phyloP scores from a whole-genome alignment of 1,140 invertebrate genomes.

The Alviniconcha marisindica region DNA sequence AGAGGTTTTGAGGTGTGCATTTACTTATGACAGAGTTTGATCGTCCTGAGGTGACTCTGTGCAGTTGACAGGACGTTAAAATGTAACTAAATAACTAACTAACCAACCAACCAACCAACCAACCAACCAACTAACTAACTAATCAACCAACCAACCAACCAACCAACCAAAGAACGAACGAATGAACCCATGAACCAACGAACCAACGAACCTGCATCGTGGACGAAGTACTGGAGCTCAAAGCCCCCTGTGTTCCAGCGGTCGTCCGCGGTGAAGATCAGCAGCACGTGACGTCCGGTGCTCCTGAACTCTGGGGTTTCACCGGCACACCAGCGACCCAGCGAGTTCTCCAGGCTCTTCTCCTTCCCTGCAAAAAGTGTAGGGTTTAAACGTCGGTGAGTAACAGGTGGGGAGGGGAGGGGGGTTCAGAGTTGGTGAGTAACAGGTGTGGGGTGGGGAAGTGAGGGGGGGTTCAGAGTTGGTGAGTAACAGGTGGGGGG shows the following conservation, averaged over 20 bases:
- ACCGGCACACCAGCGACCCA: constrained; percentile 43
- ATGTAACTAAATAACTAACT: too few species aligned
- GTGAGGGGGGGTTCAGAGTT: too few species aligned
- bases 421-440: too few species aligned
- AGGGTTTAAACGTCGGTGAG: too few species aligned
- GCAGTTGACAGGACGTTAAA: too few species aligned
- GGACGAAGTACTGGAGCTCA: constrained; percentile 16
- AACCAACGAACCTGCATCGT: not conserved
- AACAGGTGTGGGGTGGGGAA: too few species aligned
- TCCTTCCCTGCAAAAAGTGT: constrained; percentile 12
- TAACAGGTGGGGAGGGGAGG: too few species aligned
- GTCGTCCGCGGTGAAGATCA: constrained; percentile 42
- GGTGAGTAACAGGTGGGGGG: too few species aligned
- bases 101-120: too few species aligned
- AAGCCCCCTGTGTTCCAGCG: constrained; percentile 45
- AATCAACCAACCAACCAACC: not conserved
- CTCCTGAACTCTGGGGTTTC: constrained; percentile 39
- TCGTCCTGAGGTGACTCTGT: too few species aligned
- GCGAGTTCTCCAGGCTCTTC: constrained; percentile 30
- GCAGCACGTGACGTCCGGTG: constrained; percentile 37
- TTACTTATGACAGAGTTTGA: too few species aligned
- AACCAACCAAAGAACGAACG: not conserved
- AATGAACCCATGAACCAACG: not conserved
- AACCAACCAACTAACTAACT: not conserved
- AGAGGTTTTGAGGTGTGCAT: too few species aligned